These are phyloP conservation scores for Ploceus nigricollis DNA, from an alignment of 2,113 vertebrate genomes.

Conservation along the genomic window DNA sequence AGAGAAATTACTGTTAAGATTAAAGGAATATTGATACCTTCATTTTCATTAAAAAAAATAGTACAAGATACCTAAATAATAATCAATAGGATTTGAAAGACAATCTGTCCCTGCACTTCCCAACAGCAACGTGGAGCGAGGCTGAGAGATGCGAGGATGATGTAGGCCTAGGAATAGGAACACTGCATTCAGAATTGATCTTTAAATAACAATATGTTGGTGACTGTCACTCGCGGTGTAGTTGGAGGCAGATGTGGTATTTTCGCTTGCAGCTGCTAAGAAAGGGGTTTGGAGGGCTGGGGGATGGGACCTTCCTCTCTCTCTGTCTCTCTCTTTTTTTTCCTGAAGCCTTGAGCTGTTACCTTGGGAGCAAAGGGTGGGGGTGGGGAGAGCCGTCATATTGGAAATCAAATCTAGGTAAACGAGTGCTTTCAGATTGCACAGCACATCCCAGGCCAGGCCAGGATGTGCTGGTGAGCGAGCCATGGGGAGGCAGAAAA, in stretches of 20 bases:
- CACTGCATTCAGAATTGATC: constrained; percentile 34
- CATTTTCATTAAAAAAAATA: neutral
- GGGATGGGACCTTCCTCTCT: constrained; percentile 55
- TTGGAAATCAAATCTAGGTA: constrained; percentile 57
- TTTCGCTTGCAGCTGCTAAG: constrained; percentile 58
- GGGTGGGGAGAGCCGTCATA: constrained; percentile 50
- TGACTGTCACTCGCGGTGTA: constrained; percentile 23
- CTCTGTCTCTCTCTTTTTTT: neutral
- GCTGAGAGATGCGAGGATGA: neutral
- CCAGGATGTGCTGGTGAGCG: neutral
- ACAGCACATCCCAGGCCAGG: neutral
- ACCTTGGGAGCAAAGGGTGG: constrained; percentile 58
- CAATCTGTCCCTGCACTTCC: neutral
- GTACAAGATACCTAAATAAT: constrained; percentile 8
- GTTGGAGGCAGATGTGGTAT: constrained; percentile 65
- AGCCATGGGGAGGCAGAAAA: constrained; percentile 33
- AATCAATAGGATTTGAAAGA: constrained; percentile 44
- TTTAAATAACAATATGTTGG: constrained; percentile 61
- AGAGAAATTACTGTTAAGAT: constrained; percentile 7
- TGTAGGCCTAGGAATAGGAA: constrained; percentile 22
- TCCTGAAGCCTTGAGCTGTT: constrained; percentile 55
- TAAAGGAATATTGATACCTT: constrained; percentile 3
- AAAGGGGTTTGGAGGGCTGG: constrained; percentile 42
- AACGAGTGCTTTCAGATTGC: constrained; percentile 13
- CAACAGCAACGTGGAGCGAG: neutral